Conservation (phyloP, 2,797 vertebrate species). For the Danio albolineatus region DNA sequence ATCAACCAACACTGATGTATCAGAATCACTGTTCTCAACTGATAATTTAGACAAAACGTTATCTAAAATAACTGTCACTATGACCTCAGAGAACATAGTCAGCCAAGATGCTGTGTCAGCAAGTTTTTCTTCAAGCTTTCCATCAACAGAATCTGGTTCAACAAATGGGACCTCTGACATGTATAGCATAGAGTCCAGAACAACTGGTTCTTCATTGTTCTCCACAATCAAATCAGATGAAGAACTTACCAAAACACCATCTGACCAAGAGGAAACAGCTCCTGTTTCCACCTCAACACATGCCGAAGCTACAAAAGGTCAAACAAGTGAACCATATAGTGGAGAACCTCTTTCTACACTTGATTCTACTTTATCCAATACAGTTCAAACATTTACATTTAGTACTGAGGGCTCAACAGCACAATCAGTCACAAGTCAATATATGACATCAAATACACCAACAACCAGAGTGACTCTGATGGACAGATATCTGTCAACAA, state of each 20-base stretch:
- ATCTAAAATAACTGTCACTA: no score
- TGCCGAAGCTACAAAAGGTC: no score
- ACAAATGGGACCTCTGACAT: constrained; percentile 23
- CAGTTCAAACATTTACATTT: neutral
- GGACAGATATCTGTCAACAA: neutral
- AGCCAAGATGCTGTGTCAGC: neutral
- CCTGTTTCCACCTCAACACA: neutral
- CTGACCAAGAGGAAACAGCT: neutral
- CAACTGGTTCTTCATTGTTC: neutral
- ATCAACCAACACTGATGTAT: no score
- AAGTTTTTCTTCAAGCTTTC: neutral
- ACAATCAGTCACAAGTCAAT: neutral
- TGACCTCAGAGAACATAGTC: neutral
- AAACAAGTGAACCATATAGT: neutral
- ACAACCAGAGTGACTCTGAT: neutral
- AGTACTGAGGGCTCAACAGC: neutral
- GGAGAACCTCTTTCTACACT: neutral
- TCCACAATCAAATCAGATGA: neutral
- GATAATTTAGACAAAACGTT: no score
- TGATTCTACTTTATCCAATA: neutral
- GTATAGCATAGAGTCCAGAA: neutral
- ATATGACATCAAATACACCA: neutral
- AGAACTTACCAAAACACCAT: neutral
- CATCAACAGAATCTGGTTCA: constrained; percentile 30
- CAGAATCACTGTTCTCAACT: no score